Percentiles rank a stretch among this genome's conserved stretches.
phyloP scores from a whole-genome alignment of 2,113 vertebrate genomes.

The Marmota monax region DNA sequence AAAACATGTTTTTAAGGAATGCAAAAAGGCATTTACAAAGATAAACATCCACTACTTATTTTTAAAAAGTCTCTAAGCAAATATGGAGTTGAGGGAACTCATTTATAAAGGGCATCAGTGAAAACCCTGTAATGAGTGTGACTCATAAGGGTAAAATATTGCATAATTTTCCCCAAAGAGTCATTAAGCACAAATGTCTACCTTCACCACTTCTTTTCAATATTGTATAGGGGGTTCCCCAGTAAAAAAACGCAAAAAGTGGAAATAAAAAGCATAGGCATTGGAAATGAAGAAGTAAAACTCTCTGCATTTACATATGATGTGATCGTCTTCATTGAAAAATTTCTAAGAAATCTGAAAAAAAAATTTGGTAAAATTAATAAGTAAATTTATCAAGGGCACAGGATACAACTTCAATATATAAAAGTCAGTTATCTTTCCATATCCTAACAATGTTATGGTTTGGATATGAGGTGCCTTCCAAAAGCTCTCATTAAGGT shows the following conservation, averaged over 20 bases:
- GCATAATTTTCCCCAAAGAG: background rate
- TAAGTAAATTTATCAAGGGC: background rate
- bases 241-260: background rate
- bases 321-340: background rate
- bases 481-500: no score
- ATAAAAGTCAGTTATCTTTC: background rate
- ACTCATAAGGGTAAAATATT: background rate
- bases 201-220: background rate
- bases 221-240: background rate
- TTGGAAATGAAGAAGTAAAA: background rate
- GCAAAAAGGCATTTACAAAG: background rate
- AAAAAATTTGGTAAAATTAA: background rate
- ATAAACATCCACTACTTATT: background rate
- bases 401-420: no score
- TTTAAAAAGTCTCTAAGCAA: background rate
- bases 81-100: background rate
- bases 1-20: background rate
- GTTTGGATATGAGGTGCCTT: no score
- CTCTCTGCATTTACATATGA: background rate
- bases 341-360: background rate
- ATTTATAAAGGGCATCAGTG: background rate
- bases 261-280: background rate
- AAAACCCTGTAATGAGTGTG: background rate
- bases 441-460: background rate
- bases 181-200: background rate